Percentiles rank a stretch among this genome's conserved stretches.
These are phyloP conservation scores for Cosmia trapezina DNA, from an alignment of 2,888 invertebrate species.

Conservation along the genomic window DNA sequence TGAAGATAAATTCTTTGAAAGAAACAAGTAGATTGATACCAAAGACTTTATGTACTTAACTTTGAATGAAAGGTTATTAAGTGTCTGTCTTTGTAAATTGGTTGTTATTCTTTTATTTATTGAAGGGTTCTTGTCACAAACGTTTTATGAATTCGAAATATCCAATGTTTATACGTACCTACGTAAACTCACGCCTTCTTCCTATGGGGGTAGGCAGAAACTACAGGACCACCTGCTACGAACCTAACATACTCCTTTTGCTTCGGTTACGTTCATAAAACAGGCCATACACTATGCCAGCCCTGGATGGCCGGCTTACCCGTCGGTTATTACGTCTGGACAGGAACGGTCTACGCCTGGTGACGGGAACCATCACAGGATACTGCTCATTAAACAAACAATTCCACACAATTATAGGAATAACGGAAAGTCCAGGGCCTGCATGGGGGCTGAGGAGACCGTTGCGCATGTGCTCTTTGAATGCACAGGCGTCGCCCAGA, in stretches of 20 bases:
- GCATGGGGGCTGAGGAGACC: too few species aligned
- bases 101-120: not conserved
- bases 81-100: not conserved
- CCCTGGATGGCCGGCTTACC: too few species aligned
- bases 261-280: not conserved
- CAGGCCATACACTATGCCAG: too few species aligned
- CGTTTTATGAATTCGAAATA: not conserved
- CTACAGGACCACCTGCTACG: not conserved
- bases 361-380: too few species aligned
- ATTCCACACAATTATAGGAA: too few species aligned
- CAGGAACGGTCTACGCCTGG: too few species aligned
- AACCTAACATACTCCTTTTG: not conserved
- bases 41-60: slow-evolving; percentile 7
- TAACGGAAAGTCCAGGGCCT: too few species aligned
- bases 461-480: too few species aligned
- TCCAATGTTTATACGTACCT: not conserved
- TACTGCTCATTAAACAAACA: too few species aligned
- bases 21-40: not conserved
- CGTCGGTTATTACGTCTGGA: too few species aligned
- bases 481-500: too few species aligned
- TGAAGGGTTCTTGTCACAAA: not conserved
- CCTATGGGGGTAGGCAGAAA: too few species aligned
- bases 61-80: not conserved
- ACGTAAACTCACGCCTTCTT: not conserved
- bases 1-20: slow-evolving; percentile 7